Evolutionary conservation across 2,888 invertebrate species (phyloP).

Genomic region (Apotomis capreana): DNA sequence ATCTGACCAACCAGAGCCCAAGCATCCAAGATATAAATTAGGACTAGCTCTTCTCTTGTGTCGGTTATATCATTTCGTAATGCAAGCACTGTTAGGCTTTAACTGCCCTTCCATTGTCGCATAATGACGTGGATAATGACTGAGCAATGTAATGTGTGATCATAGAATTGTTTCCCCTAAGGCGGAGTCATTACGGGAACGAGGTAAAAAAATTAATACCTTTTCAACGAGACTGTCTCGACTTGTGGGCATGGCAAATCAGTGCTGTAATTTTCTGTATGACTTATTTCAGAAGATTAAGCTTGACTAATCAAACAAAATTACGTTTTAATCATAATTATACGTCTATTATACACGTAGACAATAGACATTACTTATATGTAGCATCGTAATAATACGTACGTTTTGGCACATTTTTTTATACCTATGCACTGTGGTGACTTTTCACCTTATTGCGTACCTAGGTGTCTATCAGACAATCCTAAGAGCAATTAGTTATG

Average conservation of each 20-base stretch:
- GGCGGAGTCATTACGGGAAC: slow-evolving; percentile 60
- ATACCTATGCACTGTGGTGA: no score
- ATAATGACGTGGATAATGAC: slow-evolving; percentile 58
- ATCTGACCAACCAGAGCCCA: not conserved
- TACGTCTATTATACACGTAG: not conserved
- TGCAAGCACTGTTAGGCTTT: slow-evolving; percentile 18
- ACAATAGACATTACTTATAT: no score
- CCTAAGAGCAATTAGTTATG: no score
- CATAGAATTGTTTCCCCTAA: slow-evolving; percentile 54
- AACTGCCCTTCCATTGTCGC: slow-evolving; percentile 30
- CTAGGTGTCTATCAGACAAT: no score
- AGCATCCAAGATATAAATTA: not conserved
- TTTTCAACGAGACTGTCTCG: slow-evolving; percentile 48
- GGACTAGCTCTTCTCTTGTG: not conserved
- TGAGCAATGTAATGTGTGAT: slow-evolving; percentile 47
- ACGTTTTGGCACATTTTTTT: no score
- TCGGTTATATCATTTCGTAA: slow-evolving; percentile 1
- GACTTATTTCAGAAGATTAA: slow-evolving; percentile 52
- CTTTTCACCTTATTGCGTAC: no score
- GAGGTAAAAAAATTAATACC: slow-evolving; percentile 55
- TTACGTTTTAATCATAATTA: not conserved
- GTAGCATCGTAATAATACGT: no score
- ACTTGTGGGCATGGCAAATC: slow-evolving; percentile 48
- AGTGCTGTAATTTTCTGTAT: slow-evolving; percentile 54
- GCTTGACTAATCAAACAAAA: not conserved